Evolutionary conservation across 2,888 invertebrate genomes (phyloP), one percentile per base, ranked within the genome.

Genomic region (Mesorhabditis spiculigera): DNA sequence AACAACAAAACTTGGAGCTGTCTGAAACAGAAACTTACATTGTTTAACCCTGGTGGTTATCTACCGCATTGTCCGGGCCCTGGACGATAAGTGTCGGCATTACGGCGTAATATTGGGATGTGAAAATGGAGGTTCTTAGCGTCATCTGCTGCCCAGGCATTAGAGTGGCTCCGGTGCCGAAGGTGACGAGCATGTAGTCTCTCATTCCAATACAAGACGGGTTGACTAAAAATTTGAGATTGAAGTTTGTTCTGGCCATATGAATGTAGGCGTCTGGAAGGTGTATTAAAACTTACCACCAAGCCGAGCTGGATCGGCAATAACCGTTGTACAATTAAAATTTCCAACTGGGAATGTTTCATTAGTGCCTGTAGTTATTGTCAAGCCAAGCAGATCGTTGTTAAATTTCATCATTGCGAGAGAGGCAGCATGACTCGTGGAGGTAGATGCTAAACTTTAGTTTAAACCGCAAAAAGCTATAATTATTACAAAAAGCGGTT

Each of bases 361-460:
- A 13, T n/a, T n/a, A 1, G 58, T 50, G n/a, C n/a, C n/a, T 50
- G 58, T n/a, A 13, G 58, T 50, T 10, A 50, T 50, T 3, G 58
- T 50, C n/a, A 50, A 50, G n/a, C 58, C 58, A 50, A 50, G 58
- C 10, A 50, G 58, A 50, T 50, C 58, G n/a, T 50, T 50, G 58
- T 50, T 50, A n/a, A 50, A 50, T 50, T 50, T 10, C 8, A 50
- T 50, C 58, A 13, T 10, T 13, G 58, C 58, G 10, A 50, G 58
- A 13, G 58, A 10, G n/a, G 10, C 58, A 28, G 28, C 28, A 28
- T 28, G 28, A 28, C 28, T 28, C 28, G 28, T 28, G 28, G 28
- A 28, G 28, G 28, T 28, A 28, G 28, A 28, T 28, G 28, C 28
- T 28, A 28, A 28, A 28, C 28, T 28, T 28, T 28, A 28, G 28